Conservation (phyloP, 2,113 vertebrate genomes). For the Pyrgilauda ruficollis region DNA sequence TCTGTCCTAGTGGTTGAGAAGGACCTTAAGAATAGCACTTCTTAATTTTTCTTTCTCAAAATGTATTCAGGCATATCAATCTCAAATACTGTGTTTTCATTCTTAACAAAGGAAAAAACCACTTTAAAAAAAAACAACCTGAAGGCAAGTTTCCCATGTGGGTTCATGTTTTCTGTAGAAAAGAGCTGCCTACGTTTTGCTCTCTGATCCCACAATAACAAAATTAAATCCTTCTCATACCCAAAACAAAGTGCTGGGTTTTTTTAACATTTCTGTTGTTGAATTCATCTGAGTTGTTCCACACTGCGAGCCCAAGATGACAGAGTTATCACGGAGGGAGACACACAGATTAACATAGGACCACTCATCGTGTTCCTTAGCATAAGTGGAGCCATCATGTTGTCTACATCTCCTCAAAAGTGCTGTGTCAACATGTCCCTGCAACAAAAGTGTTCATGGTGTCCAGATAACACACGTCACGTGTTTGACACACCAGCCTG, state of each 20-base stretch:
- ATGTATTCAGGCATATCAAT: background rate
- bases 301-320: background rate
- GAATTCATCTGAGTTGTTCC: background rate
- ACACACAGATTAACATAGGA: background rate
- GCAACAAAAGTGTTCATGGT: background rate
- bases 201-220: background rate
- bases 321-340: background rate
- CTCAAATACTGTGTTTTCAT: background rate
- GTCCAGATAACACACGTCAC: background rate
- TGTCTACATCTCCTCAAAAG: conserved; percentile 41
- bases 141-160: background rate
- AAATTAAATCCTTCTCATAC: background rate
- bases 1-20: background rate
- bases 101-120: background rate
- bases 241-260: background rate
- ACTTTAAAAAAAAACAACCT: background rate
- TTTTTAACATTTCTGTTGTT: background rate
- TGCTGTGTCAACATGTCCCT: conserved; percentile 42
- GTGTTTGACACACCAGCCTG: background rate
- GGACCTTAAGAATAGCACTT: background rate
- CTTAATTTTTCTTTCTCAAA: background rate
- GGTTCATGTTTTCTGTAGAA: accelerated
- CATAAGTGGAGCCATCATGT: conserved; percentile 45
- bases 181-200: background rate
- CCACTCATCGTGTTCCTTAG: conserved; percentile 26